Evolutionary conservation across 2,888 invertebrate species (phyloP), one percentile per base, ranked within the genome.

Genomic region (Tholera decimalis): DNA sequence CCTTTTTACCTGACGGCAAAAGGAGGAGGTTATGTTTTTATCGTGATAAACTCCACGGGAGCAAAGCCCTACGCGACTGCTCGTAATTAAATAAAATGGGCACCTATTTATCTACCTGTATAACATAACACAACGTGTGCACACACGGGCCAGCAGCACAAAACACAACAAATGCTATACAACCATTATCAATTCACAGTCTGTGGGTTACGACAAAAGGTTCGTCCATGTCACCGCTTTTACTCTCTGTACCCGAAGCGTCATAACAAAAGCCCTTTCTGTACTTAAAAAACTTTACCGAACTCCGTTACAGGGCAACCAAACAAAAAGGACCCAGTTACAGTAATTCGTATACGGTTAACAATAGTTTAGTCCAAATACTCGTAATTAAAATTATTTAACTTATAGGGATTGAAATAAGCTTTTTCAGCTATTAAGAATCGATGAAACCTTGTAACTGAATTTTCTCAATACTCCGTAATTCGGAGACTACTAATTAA

Each of bases 171-270:
- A 91, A 89, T 86, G 87, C 85, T 73, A 80, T 85, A 84, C 85
- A 82, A 81, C 84, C 89, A 91, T 92, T 93, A 93, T 93, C 93
- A 92, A 91, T 93, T 92, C 88, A 92, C 92, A 91, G 86, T 89
- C 87, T 85, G 84, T 90, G 91, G 88, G 82, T 90, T 89, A 86
- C 83, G 88, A 93, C 92, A 93, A 93, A 91, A 88, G 92, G 86
- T 83, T 86, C 88, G 85, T 78, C 79, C 88, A 84, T 88, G 89
- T 89, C 85, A 84, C 85, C 85, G 84, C 86, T 89, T 90, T 89
- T 73, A 58, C 75, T 88, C 82, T 82, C 85, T 80, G 85, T 81
- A 83, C 84, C 82, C 82, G 75, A 84, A 83, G 80, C 83, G 74
- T 73, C 65, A 76, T 83, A 88, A 90, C 90, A 92, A 90, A 79